Percentiles rank a stretch among this genome's conserved stretches.
Conservation (phyloP, 2,888 invertebrate genomes). For the Melieria picta region DNA sequence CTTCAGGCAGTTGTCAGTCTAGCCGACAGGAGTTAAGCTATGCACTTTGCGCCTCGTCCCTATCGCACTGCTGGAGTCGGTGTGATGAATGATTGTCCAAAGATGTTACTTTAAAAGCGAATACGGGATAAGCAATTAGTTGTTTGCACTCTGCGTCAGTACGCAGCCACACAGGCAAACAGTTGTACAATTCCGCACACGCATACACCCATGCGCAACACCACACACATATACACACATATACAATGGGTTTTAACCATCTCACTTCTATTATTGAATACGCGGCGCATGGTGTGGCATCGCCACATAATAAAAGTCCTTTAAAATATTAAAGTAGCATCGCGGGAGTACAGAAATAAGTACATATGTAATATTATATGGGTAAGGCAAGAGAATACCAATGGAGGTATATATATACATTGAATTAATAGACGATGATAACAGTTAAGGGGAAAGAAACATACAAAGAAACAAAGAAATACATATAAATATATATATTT, state of each 20-base stretch:
- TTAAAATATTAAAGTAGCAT: no score
- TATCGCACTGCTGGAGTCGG: not conserved
- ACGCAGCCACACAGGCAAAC: not conserved
- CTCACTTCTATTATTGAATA: no score
- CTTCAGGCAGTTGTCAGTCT: no score
- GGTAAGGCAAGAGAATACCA: slow-evolving; percentile 16
- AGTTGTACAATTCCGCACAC: not conserved
- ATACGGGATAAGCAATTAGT: slow-evolving; percentile 7
- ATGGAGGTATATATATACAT: slow-evolving; percentile 8
- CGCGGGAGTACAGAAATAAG: not conserved
- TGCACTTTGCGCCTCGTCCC: no score
- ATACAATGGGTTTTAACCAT: not conserved
- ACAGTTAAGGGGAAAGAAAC: slow-evolving; percentile 1
- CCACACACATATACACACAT: slow-evolving; percentile 6
- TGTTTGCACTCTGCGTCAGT: slow-evolving; percentile 1
- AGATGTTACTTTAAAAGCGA: slow-evolving; percentile 30
- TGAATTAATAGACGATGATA: slow-evolving; percentile 5
- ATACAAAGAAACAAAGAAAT: not conserved
- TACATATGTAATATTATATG: slow-evolving; percentile 6
- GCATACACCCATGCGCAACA: slow-evolving; percentile 2
- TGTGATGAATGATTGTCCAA: slow-evolving; percentile 31
- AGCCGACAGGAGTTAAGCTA: no score
- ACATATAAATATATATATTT: slow-evolving; percentile 48
- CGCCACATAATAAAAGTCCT: no score
- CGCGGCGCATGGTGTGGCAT: no score